Evolutionary conservation across 2,888 invertebrate genomes (phyloP), one percentile per base, ranked within the genome.

Genomic region (Strigamia crassipes): DNA sequence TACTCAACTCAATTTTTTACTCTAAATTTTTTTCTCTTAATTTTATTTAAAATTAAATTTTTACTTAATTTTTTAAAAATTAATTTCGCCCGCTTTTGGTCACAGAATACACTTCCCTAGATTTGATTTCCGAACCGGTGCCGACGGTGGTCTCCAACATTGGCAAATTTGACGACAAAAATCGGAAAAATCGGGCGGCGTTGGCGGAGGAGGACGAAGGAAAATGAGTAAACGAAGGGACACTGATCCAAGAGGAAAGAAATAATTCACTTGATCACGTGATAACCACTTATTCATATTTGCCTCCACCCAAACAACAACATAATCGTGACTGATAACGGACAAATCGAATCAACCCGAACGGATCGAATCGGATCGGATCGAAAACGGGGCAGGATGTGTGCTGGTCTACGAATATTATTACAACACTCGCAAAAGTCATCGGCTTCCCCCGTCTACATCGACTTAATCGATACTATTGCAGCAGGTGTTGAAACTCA

Each of bases 281-380:
- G 73, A 31, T 73, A 31, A 31, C n/a, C 73, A 73, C 73, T 73
- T 73, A 73, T 73, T 73, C 73, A 73, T 73, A 73, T 73, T 66
- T 73, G 73, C 73, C 73, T 73, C 73, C 73, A 73, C 73, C 73
- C 73, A 31, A 73, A 73, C 73, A 73, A 73, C 73, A 73, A 73
- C 73, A 73, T 31, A 73, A n/a, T n/a, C n/a, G n/a, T n/a, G n/a
- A n/a, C n/a, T n/a, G 38, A 38, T 38, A 38, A 38, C 38, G 38
- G 38, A 6, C 38, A 38, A 38, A 13, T 12, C 6, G 8, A 51
- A 51, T 6, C 0, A 51, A 51, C 2, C 8, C 2, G 10, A 51
- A 51, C 38, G 38, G 8, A 38, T 0, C 9, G 1, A 27, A 27
- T 27, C 3, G 1, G n/a, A n/a, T n/a, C n/a, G n/a, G n/a, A 27